Evolutionary conservation across 2,113 vertebrate species (phyloP).

Genomic region (Rutilus rutilus): DNA sequence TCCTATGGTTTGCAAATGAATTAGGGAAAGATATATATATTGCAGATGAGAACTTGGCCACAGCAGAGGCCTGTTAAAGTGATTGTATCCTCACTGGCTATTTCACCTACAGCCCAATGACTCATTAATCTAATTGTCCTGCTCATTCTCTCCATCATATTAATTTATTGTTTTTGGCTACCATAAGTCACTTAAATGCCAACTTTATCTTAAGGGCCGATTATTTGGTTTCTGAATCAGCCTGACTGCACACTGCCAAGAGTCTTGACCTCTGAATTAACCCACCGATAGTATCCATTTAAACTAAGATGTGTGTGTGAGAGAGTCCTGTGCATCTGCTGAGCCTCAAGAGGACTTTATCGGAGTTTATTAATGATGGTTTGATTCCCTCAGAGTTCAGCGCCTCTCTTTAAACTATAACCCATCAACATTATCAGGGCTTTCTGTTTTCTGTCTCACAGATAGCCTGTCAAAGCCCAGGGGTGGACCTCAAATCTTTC

Average conservation of each 20-base stretch:
- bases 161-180: slow-evolving; percentile 45
- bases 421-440: slow-evolving; percentile 43
- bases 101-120: not conserved
- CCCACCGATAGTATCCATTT: slow-evolving; percentile 27
- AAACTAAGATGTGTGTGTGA: slow-evolving; percentile 6
- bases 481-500: slow-evolving; percentile 19
- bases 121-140: slow-evolving; percentile 33
- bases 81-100: slow-evolving; percentile 29
- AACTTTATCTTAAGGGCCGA: slow-evolving; percentile 30
- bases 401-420: slow-evolving; percentile 39
- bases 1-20: not conserved
- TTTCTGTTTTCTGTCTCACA: slow-evolving; percentile 51
- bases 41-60: not conserved
- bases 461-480: slow-evolving; percentile 16
- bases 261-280: slow-evolving; percentile 45
- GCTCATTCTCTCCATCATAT: not conserved
- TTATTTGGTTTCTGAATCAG: slow-evolving; percentile 35
- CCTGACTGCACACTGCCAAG: slow-evolving; percentile 47
- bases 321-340: slow-evolving; percentile 40
- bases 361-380: slow-evolving; percentile 57
- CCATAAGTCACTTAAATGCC: slow-evolving; percentile 16
- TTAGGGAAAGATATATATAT: not conserved
- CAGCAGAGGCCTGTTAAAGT: slow-evolving; percentile 5
- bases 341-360: slow-evolving; percentile 54
- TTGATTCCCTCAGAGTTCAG: slow-evolving; percentile 49